These are phyloP conservation scores for Syngnathus typhle DNA, from an alignment of 2,113 vertebrate species.

Conservation along the genomic window DNA sequence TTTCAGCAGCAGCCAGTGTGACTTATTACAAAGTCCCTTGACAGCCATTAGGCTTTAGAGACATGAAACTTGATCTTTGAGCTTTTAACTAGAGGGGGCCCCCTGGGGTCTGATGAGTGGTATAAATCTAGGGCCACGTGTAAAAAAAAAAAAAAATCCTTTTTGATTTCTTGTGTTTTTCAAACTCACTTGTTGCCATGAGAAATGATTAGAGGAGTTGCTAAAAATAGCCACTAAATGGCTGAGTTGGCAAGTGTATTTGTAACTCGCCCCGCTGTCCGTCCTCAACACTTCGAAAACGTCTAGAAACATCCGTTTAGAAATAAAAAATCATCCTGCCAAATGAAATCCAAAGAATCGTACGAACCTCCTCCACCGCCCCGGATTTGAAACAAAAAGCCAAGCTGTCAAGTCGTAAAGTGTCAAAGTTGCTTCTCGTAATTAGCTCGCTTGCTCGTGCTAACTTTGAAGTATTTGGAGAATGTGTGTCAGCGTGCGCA, in stretches of 20 bases:
- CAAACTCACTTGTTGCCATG: no score
- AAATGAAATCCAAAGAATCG: neutral
- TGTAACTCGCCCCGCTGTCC: no score
- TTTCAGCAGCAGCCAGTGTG: conserved; percentile 13
- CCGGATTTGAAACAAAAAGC: neutral
- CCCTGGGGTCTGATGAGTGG: neutral
- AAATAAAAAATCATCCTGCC: neutral
- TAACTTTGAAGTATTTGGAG: conserved; percentile 54
- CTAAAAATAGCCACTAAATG: no score
- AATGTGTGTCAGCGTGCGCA: conserved; percentile 32
- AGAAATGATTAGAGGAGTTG: no score
- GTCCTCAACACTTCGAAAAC: neutral
- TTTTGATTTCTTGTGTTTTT: no score
- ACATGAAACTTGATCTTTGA: conserved; percentile 40
- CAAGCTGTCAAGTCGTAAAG: neutral
- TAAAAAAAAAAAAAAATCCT: no score
- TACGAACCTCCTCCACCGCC: neutral
- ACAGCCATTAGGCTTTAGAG: conserved; percentile 32
- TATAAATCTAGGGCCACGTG: no score
- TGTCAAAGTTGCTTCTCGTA: neutral
- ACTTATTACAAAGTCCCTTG: conserved; percentile 39
- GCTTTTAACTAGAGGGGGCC: conserved; percentile 25
- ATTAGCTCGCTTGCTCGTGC: conserved; percentile 32
- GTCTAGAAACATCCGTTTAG: no score
- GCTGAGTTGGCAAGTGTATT: no score